phyloP scores from a whole-genome alignment of 2,113 vertebrate species.

The Pelecanoides urinatrix region DNA sequence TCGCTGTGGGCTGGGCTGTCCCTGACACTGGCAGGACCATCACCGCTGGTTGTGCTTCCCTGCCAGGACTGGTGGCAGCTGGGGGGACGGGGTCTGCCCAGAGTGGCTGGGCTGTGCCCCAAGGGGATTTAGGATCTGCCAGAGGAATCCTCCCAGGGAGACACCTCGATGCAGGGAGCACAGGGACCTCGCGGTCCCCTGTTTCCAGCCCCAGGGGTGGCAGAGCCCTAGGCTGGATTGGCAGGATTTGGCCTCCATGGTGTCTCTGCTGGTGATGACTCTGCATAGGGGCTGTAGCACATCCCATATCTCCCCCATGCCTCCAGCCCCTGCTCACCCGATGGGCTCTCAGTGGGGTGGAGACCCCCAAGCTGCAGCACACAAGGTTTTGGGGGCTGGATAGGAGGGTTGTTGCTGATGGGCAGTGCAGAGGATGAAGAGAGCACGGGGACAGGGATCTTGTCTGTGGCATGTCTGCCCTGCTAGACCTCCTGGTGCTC shows the following conservation, averaged over 20 bases:
- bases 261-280: background rate
- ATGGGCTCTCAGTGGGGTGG: background rate
- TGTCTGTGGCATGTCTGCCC: background rate
- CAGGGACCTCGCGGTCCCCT: background rate
- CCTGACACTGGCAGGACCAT: background rate
- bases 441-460: background rate
- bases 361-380: background rate
- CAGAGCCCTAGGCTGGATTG: background rate
- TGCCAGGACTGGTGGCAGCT: background rate
- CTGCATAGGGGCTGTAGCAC: background rate
- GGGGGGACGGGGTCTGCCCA: accelerated
- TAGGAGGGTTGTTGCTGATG: background rate
- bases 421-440: background rate
- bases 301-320: background rate
- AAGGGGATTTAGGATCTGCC: background rate
- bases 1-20: background rate
- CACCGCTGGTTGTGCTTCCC: accelerated
- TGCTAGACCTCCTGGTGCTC: background rate
- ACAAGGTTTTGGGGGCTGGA: background rate
- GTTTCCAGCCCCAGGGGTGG: background rate
- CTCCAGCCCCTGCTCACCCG: background rate
- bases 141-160: background rate
- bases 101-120: background rate
- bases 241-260: background rate
- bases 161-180: accelerated